Percentiles rank a stretch among this genome's conserved stretches.
These are phyloP conservation scores for Pomacea canaliculata DNA, from an alignment of 2,888 invertebrate species.

Conservation along the genomic window DNA sequence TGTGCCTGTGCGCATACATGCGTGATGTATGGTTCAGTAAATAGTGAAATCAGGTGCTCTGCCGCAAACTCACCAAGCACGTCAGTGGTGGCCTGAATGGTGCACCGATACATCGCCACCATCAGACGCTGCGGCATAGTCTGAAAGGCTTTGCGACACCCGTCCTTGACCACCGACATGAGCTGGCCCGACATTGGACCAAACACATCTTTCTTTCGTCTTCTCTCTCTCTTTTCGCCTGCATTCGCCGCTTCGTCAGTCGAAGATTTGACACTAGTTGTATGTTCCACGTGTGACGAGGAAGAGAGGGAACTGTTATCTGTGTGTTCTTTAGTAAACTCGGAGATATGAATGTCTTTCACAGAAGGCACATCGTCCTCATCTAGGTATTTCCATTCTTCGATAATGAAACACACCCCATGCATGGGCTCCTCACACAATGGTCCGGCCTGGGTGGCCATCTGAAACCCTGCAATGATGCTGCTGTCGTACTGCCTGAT, in stretches of 20 bases:
- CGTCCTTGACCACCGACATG: slow-evolving; percentile 90
- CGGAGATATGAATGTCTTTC: not conserved
- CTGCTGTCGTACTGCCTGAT: slow-evolving; percentile 74
- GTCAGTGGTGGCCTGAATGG: slow-evolving; percentile 87
- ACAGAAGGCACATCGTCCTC: not conserved
- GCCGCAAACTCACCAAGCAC: slow-evolving; percentile 79
- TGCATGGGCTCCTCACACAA: slow-evolving; percentile 97
- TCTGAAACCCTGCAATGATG: slow-evolving; percentile 69
- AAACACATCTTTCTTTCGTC: slow-evolving; percentile 29
- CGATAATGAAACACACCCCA: slow-evolving; percentile 88
- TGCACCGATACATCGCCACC: slow-evolving; percentile 92
- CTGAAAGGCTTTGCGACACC: slow-evolving; percentile 88
- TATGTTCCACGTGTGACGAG: not conserved
- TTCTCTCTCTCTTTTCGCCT: slow-evolving; percentile 5
- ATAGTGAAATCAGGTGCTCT: no score
- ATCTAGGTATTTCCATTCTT: slow-evolving; percentile 78
- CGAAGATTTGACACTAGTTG: not conserved
- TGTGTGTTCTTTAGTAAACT: not conserved
- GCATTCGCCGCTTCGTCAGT: not conserved
- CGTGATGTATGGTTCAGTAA: no score
- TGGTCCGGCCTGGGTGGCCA: slow-evolving; percentile 90
- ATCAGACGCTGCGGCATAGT: slow-evolving; percentile 90
- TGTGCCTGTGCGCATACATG: no score
- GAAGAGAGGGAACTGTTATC: not conserved
- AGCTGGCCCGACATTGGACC: slow-evolving; percentile 81